Base-by-base conservation (phyloP, 2,113 vertebrate genomes). In the Melanerpes aurifrons region DNA sequence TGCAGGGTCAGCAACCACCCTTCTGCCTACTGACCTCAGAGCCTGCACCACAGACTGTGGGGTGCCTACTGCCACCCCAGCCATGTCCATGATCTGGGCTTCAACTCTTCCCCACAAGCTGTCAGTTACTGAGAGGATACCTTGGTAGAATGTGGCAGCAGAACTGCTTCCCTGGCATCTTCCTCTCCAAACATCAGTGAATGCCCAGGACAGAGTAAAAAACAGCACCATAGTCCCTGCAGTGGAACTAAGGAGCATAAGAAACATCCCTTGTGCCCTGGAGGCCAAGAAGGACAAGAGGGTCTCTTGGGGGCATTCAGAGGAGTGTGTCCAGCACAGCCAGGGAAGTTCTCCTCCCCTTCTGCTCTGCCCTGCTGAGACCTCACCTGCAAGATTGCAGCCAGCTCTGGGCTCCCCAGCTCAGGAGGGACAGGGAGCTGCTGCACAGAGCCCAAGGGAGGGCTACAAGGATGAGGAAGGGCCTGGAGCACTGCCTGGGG, bases 21-120 rank as follows among this genome's bases (percentile, higher is more conserved):
- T 9, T 47, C 18, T 21, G 32, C 7, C 40, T 7, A 13, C 13
- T 68, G 43, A 47, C 28, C 50, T 40, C 5, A 4, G 5, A 2
- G 10, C 16, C 3, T 10, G 19, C 13, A 13, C 18, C 8, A 5
- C 6, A 32, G 31, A 24, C 7, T 28, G 68, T 11, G 21, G 22
- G 7, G 12, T 53, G 13, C 14, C 31, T 21, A 35, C 31, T 1
- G 0, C 25, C 11, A 7, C 53, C 29, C 5, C 14, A 59, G 4
- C 15, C 2, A 0, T 4, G 0, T 3, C n/a, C 8, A 1, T 1
- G 3, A 10, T 6, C 64, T 25, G 3, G 31, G 43, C 7, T 12
- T 66, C 32, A 17, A 12, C 17, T 48, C 29, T 25, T 8, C 63
- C 21, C 24, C 9, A 6, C 8, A 31, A 26, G 32, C 12, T 29